Conservation (phyloP, 2,888 invertebrate species). For the Machimus rusticus region DNA sequence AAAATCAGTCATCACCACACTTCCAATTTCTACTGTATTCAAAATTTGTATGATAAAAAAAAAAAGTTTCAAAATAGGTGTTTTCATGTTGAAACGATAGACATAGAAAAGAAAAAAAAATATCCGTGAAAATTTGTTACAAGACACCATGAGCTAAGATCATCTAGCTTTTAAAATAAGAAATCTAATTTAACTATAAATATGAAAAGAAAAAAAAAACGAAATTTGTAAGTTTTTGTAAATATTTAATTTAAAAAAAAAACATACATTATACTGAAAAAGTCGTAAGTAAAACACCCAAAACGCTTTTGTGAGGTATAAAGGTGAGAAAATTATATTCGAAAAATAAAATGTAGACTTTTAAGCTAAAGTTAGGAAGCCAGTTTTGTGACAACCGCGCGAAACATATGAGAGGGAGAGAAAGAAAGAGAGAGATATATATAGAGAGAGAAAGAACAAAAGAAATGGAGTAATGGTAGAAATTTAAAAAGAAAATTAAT, state of each 20-base stretch:
- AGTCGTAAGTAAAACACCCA: not conserved
- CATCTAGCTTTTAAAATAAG: not conserved
- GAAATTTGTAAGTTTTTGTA: not conserved
- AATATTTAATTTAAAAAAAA: not conserved
- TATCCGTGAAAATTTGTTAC: too few relatives aligned
- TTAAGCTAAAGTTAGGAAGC: not conserved
- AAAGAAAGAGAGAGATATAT: not conserved
- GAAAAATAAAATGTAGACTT: not conserved
- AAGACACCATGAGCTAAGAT: not conserved
- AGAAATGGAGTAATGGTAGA: too few relatives aligned
- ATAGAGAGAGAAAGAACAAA: not conserved
- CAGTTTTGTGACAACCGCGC: not conserved
- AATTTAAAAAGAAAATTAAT: too few relatives aligned
- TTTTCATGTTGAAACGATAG: not conserved
- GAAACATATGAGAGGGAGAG: not conserved
- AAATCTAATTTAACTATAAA: not conserved
- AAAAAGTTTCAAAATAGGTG: not conserved
- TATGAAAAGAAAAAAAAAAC: not conserved
- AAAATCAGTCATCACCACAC: not conserved
- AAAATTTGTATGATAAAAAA: not conserved
- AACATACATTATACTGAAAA: not conserved
- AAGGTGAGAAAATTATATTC: not conserved
- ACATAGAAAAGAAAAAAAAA: not conserved
- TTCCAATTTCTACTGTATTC: not conserved
- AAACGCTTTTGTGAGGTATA: not conserved